These are phyloP conservation scores for Acanthoscelides obtectus DNA, from an alignment of 2,888 invertebrate genomes.

Conservation along the genomic window DNA sequence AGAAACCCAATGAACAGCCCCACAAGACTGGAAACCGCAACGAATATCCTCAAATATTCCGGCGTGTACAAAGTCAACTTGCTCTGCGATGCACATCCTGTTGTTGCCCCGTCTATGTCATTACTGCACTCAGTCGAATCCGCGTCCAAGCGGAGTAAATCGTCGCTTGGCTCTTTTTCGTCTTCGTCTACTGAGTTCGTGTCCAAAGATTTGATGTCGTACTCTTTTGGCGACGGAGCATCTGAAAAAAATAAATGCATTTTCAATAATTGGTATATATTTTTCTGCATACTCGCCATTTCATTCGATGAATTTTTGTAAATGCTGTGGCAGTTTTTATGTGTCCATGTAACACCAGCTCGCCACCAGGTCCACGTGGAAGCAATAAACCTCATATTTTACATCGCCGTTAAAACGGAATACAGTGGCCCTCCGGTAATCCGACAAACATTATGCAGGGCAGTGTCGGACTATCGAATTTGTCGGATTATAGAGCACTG, in stretches of 20 bases:
- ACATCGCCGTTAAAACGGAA: too few relatives aligned
- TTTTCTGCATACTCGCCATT: too few relatives aligned
- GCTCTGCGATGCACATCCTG: constrained; percentile 45
- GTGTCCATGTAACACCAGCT: too few relatives aligned
- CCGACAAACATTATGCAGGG: too few relatives aligned
- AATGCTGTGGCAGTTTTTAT: too few relatives aligned
- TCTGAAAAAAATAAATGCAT: constrained; percentile 19
- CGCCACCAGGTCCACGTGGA: too few relatives aligned
- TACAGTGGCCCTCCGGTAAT: too few relatives aligned
- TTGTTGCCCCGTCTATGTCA: constrained; percentile 20
- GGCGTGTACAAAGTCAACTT: constrained; percentile 71
- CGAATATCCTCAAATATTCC: constrained; percentile 74
- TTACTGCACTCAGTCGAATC: constrained; percentile 38
- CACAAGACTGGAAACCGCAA: constrained; percentile 69
- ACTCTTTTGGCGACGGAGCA: constrained; percentile 27
- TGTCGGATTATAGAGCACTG: too few relatives aligned
- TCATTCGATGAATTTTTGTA: too few relatives aligned
- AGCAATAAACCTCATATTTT: too few relatives aligned
- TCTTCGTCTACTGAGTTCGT: constrained; percentile 23
- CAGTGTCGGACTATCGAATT: too few relatives aligned
- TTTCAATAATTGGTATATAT: too few relatives aligned
- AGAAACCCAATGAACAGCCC: constrained; percentile 80
- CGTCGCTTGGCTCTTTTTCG: constrained; percentile 20
- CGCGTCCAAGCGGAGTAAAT: constrained; percentile 36
- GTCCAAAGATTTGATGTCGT: constrained; percentile 38